Evolutionary conservation across 1,140 invertebrate species (phyloP), one percentile per base, ranked within the genome.

Genomic region (Drosophila gunungcola): DNA sequence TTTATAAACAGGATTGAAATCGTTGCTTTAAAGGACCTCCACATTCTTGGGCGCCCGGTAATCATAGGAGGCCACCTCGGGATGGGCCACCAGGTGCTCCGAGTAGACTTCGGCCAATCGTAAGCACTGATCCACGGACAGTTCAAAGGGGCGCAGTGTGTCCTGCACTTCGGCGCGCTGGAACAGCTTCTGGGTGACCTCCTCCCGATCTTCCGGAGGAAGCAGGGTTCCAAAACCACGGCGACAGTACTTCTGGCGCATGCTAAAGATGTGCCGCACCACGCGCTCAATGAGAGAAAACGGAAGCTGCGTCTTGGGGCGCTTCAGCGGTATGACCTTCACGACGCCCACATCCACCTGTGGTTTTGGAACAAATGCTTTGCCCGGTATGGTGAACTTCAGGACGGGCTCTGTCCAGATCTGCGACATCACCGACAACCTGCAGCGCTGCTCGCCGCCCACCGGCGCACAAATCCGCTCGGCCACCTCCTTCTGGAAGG

Each of bases 291-390:
- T 95, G 11, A 98, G 90, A 73, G 95, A 92, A 93, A 99, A 99
- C 0, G 97, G 95, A 32, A 97, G 93, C 43, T 95, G 92, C 1
- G 94, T 93, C 72, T 98, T 97, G 2, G 99, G 98, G 51, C 94
- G 91, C 74, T 95, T 95, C 3, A 96, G 91, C 3, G 99, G 98
- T 25, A 95, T 94, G 49, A 99, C 94, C 49, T 96, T 96, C 0
- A 99, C 98, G 9, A 99, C 96, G 48, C 97, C 98, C 4, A 99
- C 98, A 94, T 99, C 97, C 6, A 99, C 98, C 56, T 99, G 95
- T 0, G 99, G 98, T 88, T 96, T 95, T 0, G 99, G 99, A 48
- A 99, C 94, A 94, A 99, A 99, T 6, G 96, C 96, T 75, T 93
- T 93, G 93, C 98, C 98, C 61, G 96, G 95, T 90, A 99, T 99